Base-by-base conservation (phyloP, 2,113 vertebrate genomes). In the Sceloporus undulatus region DNA sequence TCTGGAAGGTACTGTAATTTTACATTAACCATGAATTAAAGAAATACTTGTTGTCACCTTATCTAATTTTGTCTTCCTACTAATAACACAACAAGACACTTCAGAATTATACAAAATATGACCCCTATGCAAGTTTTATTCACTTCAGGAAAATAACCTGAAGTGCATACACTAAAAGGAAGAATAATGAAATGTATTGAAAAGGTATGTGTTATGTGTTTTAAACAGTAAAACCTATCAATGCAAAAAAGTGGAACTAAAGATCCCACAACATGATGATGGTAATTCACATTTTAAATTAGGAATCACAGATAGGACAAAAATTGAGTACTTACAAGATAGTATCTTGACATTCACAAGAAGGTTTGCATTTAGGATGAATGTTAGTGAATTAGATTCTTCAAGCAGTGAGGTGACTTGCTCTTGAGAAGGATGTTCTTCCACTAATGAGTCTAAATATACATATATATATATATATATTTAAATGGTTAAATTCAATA, bases 291-390 rank as follows among this genome's bases (percentile, higher is more conserved):
- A 54, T 84, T 84, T 71, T 42, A 56, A 4, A 56, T 52, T 56
- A 65, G 71, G 71, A 42, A 9, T 38, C 40, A 83, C 16, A 76
- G 34, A 85, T 3, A 29, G 11, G 10, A 8, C 38, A 84, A 73
- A 71, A 29, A 71, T 71, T 16, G 21, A 27, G 79, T 93, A 97
- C 97, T 97, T 96, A 99, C 99, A 98, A 91, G 96, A 96, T 42
- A 97, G 93, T 86, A 98, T 95, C 92, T 97, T 98, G 94, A 99
- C 96, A 89, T 98, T 99, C 89, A 99, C 96, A 29, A 99, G 96
- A 42, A 99, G 96, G 94, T 99, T 99, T 88, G 98, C 97, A 89
- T 99, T 99, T 85, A 99, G 95, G 42, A 99, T 96, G 87, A 99
- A 99, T 2, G 97, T 99, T 94, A 99, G 91, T 59, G 97, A 97